Percentiles rank a stretch among this genome's conserved stretches.
phyloP scores from a whole-genome alignment of 2,797 vertebrate species.

The Eleutherodactylus coqui region DNA sequence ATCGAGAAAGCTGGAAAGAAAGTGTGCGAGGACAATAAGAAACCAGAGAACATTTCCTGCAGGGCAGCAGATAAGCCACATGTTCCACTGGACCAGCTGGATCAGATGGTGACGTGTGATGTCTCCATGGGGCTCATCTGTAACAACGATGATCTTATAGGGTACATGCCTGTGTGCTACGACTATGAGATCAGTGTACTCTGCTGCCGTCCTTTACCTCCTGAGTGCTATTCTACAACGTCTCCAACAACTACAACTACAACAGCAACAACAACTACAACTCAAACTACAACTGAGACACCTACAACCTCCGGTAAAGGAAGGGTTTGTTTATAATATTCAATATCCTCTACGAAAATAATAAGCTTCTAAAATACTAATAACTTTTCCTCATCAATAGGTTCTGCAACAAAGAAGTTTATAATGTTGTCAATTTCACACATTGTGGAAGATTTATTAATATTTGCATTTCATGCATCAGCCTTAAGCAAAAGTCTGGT shows the following conservation, averaged over 20 bases:
- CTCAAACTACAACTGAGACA: not conserved
- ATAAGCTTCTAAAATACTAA: too few species aligned
- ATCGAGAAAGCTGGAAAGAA: not conserved
- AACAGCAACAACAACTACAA: not conserved
- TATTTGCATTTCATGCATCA: too few species aligned
- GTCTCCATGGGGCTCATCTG: conserved; percentile 67
- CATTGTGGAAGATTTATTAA: too few species aligned
- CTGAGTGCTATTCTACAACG: not conserved
- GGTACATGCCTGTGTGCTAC: conserved; percentile 25
- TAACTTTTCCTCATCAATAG: too few species aligned
- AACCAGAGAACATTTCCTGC: conserved; percentile 66
- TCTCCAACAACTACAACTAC: not conserved
- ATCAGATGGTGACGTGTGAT: conserved; percentile 65
- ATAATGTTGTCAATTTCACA: not conserved
- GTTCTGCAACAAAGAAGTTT: not conserved
- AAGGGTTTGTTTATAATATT: too few species aligned
- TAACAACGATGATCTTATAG: conserved; percentile 62
- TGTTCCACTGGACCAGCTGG: conserved; percentile 59
- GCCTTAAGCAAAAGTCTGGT: too few species aligned
- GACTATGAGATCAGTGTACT: conserved; percentile 69
- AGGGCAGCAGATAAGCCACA: fast-evolving
- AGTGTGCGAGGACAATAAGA: conserved; percentile 10
- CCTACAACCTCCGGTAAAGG: too few species aligned
- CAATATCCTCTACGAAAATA: too few species aligned
- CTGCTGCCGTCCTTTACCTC: conserved; percentile 54